Evolutionary conservation across 64 coral and sea anemone species (phyloP), one percentile per base, ranked within the genome.

Genomic region (Stichodactyla mertensii): DNA sequence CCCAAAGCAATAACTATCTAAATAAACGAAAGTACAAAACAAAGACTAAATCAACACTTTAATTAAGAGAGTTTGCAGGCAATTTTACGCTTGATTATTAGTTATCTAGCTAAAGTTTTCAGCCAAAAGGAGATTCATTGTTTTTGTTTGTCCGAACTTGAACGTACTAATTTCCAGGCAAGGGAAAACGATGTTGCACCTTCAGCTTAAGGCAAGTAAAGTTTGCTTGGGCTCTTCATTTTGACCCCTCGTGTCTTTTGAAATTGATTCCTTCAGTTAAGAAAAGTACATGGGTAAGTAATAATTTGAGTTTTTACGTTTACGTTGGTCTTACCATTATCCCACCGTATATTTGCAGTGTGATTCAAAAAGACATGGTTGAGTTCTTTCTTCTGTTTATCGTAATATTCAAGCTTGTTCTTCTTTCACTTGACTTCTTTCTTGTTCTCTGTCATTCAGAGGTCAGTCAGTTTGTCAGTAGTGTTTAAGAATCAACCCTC

Each of bases 391-490:
- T 7, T 69, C n/a, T 74, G 69, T 74, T 74, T 31, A 69, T 22
- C 19, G n/a, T 69, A 69, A 69, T 20, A 22, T 5, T 8, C n/a
- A 31, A 31, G 69, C 20, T 74, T 27, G 24, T 66, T 22, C 69
- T 58, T 11, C 4, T 31, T 74, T 74, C 69, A 74, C 69, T 74
- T 74, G 69, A 74, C 69, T 74, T 66, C 69, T 74, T 74, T 74
- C 69, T 74, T 74, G 69, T 74, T 74, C 69, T n/a, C 26, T 74
- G 69, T 74, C 69, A 74, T 74, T 69, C 23, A 74, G 69, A 31
- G 69, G 69, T 74, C 69, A 74, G 69, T 74, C 6, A 11, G 69
- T 74, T 74, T 74, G 69, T 45, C 36, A 45, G 36, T 74, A 74
- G 69, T 26, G n/a, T n/a, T 74, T 74, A 74, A 74, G 69, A 74